These are phyloP conservation scores for Meteorus colon DNA, from an alignment of 2,888 invertebrate genomes.

Conservation along the genomic window DNA sequence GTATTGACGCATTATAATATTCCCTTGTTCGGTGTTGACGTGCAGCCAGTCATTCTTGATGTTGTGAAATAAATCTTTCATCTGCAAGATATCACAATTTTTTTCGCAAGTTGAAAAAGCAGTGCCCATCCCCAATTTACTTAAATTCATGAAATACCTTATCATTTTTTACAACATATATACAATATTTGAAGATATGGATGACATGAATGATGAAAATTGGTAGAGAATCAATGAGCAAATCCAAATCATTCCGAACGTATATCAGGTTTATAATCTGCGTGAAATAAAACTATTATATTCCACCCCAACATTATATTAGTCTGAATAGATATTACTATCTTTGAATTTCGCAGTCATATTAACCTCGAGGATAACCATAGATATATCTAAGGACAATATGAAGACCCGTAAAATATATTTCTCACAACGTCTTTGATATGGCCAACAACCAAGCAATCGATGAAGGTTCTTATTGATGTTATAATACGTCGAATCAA, in stretches of 20 bases:
- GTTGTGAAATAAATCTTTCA: background rate
- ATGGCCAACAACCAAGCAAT: constrained; percentile 7
- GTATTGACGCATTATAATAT: background rate
- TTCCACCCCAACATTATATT: too few relatives aligned
- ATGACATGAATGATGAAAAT: background rate
- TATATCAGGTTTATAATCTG: constrained; percentile 1
- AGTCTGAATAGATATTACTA: too few relatives aligned
- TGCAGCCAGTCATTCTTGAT: background rate
- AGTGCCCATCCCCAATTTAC: background rate
- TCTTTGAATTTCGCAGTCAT: background rate
- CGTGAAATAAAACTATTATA: background rate
- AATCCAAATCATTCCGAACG: constrained; percentile 26
- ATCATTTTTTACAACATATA: constrained; percentile 16
- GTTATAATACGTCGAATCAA: background rate
- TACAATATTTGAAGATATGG: constrained; percentile 24
- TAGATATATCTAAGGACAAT: background rate
- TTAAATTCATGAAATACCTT: constrained; percentile 2
- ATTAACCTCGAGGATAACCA: background rate
- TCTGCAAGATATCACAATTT: constrained; percentile 6
- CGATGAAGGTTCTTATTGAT: constrained; percentile 8
- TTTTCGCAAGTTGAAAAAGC: too few relatives aligned
- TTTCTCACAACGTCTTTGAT: background rate
- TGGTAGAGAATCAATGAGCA: constrained; percentile 8
- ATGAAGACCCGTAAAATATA: background rate
- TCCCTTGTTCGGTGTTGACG: background rate